Evolutionary conservation across 2,113 vertebrate genomes (phyloP).

Genomic region (Pycnonotus jocosus): DNA sequence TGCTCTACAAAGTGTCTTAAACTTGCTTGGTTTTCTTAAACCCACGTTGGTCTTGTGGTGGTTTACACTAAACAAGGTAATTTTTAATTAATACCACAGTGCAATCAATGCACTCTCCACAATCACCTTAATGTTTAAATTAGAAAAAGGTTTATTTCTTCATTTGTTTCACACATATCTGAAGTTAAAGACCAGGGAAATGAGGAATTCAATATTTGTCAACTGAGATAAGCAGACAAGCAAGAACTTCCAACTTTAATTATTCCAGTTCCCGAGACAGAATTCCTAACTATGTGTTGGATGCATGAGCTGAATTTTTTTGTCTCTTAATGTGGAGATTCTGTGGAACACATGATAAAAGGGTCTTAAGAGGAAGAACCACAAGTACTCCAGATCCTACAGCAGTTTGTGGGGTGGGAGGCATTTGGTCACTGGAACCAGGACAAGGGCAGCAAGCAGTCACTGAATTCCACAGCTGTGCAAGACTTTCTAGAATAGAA

Average conservation of each 20-base stretch:
- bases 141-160: neutral
- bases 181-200: neutral
- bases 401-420: neutral
- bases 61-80: neutral
- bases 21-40: neutral
- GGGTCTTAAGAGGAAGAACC: neutral
- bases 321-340: neutral
- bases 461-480: no score
- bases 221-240: neutral
- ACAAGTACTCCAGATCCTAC: neutral
- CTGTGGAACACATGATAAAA: neutral
- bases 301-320: neutral
- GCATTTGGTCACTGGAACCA: neutral
- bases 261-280: neutral
- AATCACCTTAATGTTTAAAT: neutral
- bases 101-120: neutral
- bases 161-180: neutral
- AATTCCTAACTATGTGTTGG: neutral
- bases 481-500: fast-evolving
- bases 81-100: neutral
- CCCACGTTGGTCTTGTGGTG: fast-evolving
- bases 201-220: neutral
- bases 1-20: neutral
- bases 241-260: neutral
- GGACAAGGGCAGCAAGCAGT: neutral